Evolutionary conservation across 2,113 vertebrate genomes (phyloP), one percentile per base, ranked within the genome.

Genomic region (Siphamia tubifer): DNA sequence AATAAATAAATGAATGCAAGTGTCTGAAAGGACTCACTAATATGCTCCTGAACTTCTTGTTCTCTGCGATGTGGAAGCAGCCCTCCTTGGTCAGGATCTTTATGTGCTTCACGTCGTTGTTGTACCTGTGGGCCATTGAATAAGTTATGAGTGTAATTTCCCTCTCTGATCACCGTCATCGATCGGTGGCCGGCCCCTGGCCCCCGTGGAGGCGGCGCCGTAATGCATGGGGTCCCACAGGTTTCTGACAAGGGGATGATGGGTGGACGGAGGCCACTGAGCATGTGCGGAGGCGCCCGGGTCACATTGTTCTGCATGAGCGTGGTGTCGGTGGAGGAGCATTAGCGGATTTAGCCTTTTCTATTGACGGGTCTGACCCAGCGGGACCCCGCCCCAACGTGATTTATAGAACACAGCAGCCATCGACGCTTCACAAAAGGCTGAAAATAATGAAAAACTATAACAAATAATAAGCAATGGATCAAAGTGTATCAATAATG

Each of bases 21-120:
- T 35, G 32, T 16, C 30, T 23, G 25, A 62, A 55, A 67, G 47
- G 38, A 90, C 95, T 97, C 91, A 99, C 98, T 89, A 96, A 92
- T 92, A 99, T 94, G 94, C 94, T 98, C 89, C 92, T 95, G 94
- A 99, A 99, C 93, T 94, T 97, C 91, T 95, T 95, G 90, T 98
- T 98, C 93, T 99, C 97, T 24, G 98, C 94, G 82, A 99, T 99
- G 93, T 96, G 92, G 89, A 98, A 98, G 91, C 91, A 93, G 78
- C 94, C 93, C 75, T 98, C 96, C 91, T 92, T 96, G 85, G 95
- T 94, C 94, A 99, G 92, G 93, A 99, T 98, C 94, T 96, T 98
- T 92, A 99, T 99, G 93, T 99, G 98, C 86, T 99, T 99, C 93
- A 98, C 97, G 91, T 98, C 98, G 1, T 96, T 97, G 94, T 96